Evolutionary conservation across 2,113 vertebrate genomes (phyloP).

Genomic region (Okapia johnstoni): DNA sequence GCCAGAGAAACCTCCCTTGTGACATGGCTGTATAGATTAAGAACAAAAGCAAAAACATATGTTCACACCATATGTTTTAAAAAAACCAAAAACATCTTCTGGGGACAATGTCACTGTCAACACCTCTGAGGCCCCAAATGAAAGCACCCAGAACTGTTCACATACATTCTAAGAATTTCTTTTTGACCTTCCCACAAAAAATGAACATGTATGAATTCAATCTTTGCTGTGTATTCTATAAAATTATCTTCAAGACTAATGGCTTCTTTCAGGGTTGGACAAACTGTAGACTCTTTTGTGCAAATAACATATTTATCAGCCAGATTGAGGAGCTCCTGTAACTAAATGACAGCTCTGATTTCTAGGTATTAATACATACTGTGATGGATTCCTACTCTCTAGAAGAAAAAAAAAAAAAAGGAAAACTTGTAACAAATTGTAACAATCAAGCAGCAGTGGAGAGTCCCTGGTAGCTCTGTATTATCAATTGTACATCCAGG

Average conservation of each 20-base stretch:
- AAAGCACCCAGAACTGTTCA: not conserved
- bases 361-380: not conserved
- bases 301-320: not conserved
- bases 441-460: not conserved
- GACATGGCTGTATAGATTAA: not conserved
- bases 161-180: not conserved
- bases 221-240: not conserved
- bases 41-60: not conserved
- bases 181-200: not conserved
- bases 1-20: not conserved
- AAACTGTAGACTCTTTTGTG: not conserved
- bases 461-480: not conserved
- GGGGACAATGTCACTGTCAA: not conserved
- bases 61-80: not conserved
- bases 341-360: not conserved
- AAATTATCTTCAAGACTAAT: not conserved
- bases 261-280: not conserved
- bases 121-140: not conserved
- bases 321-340: not conserved
- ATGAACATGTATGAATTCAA: not conserved
- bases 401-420: not conserved
- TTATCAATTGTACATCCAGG: not conserved
- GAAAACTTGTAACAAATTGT: not conserved
- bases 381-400: not conserved
- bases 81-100: not conserved